Percentiles rank a stretch among this genome's conserved stretches.
phyloP scores from a whole-genome alignment of 2,113 vertebrate species.

The Pao palembangensis region DNA sequence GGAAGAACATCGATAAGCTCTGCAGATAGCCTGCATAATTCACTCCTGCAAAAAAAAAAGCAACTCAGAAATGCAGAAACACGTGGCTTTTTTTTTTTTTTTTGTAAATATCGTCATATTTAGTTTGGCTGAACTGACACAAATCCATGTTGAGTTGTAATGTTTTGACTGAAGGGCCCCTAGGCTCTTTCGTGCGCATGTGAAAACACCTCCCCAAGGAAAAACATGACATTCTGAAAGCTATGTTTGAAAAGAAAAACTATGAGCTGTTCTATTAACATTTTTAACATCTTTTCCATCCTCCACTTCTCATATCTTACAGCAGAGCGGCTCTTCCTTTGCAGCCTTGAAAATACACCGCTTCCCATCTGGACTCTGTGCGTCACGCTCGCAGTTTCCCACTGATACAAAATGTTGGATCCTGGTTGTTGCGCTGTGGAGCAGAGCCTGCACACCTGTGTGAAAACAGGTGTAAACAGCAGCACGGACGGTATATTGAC shows the following conservation, averaged over 20 bases:
- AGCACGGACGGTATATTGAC: background rate
- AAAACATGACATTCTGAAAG: constrained; percentile 16
- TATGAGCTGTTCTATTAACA: background rate
- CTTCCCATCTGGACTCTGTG: constrained; percentile 22
- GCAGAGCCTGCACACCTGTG: constrained; percentile 15
- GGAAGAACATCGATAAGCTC: background rate
- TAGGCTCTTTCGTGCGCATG: constrained; percentile 21
- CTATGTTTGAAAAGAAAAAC: constrained; percentile 15
- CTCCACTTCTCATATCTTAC: background rate
- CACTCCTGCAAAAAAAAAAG: background rate
- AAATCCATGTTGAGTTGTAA: constrained; percentile 45
- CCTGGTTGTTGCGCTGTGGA: constrained; percentile 50
- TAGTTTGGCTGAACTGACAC: constrained; percentile 28
- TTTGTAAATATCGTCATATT: constrained; percentile 27
- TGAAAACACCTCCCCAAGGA: constrained; percentile 7
- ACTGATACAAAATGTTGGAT: constrained; percentile 38
- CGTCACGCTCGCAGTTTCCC: constrained; percentile 45
- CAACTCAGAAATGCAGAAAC: background rate
- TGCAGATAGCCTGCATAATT: background rate
- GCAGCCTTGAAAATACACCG: constrained; percentile 16
- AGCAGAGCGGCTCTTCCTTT: constrained; percentile 7
- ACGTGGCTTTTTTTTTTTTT: constrained; percentile 2
- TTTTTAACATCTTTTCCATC: constrained; percentile 2
- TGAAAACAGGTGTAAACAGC: constrained; percentile 38
- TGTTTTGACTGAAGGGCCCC: constrained; percentile 20